Conservation (phyloP, 2,888 invertebrate genomes). For the Atrina japonica region DNA sequence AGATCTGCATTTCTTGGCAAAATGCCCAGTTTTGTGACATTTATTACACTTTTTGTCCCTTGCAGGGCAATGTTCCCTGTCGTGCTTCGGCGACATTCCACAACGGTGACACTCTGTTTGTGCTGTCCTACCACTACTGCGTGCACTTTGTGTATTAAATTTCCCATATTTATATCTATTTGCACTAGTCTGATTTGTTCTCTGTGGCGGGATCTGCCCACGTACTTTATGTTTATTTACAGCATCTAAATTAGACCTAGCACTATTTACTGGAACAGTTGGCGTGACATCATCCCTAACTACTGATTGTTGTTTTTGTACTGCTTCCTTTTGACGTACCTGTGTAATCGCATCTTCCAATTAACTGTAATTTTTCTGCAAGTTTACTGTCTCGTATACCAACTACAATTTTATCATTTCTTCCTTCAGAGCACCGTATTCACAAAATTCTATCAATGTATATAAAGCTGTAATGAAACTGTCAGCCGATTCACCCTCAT, state of each 20-base stretch:
- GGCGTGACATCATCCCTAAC: not conserved
- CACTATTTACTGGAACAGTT: not conserved
- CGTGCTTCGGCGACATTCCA: not conserved
- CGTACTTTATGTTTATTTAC: no score
- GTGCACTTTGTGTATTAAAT: not conserved
- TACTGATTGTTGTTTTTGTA: conserved; percentile 6
- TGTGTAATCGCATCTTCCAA: conserved; percentile 21
- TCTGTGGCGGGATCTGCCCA: no score
- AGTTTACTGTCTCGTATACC: conserved; percentile 42
- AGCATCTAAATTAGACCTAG: conserved; percentile 4
- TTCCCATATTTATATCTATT: no score
- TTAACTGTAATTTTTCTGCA: conserved; percentile 45
- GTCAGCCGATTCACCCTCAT: conserved; percentile 32
- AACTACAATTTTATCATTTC: conserved; percentile 48
- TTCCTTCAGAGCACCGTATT: conserved; percentile 39
- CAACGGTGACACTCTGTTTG: conserved; percentile 13
- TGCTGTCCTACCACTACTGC: not conserved
- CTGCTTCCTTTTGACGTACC: conserved; percentile 23
- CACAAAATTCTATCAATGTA: conserved; percentile 39
- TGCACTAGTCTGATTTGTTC: no score
- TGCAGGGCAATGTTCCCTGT: not conserved
- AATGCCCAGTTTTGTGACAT: conserved; percentile 19
- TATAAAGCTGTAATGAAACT: conserved; percentile 34
- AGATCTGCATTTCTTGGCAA: conserved; percentile 12
- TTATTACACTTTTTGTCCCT: no score